Conservation (phyloP, 53 echinoderm and acorn worm genomes). For the Henricia sp. region DNA sequence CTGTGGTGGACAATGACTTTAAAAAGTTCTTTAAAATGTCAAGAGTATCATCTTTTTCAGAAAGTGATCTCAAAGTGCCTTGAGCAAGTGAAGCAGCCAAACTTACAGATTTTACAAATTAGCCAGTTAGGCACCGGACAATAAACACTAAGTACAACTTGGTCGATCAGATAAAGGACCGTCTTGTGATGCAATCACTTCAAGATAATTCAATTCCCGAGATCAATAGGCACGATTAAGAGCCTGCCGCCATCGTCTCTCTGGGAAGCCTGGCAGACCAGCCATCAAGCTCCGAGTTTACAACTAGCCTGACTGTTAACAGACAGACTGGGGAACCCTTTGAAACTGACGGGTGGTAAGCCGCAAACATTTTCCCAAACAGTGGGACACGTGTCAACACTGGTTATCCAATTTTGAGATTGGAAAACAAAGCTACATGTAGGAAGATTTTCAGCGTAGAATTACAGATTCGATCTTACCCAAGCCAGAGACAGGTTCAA, state of each 20-base stretch:
- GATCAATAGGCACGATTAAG: constrained; percentile 14
- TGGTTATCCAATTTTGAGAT: constrained; percentile 34
- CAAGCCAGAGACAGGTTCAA: constrained; percentile 11
- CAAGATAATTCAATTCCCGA: constrained; percentile 23
- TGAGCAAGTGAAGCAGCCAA: too few relatives aligned
- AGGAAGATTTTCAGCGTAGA: constrained; percentile 17
- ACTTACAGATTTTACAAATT: neutral
- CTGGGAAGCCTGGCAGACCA: constrained; percentile 19
- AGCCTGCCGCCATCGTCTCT: constrained; percentile 26
- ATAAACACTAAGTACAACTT: neutral
- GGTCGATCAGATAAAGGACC: neutral
- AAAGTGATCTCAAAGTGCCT: too few relatives aligned
- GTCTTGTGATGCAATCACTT: constrained; percentile 29
- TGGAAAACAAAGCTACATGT: neutral
- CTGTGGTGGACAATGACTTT: too few relatives aligned
- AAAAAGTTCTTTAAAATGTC: too few relatives aligned
- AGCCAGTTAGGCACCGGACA: neutral
- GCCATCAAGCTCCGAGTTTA: constrained; percentile 20
- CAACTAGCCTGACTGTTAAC: neutral
- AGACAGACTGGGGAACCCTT: neutral
- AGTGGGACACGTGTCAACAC: constrained; percentile 50
- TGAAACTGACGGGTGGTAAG: neutral
- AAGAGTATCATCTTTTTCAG: too few relatives aligned
- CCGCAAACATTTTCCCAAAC: constrained; percentile 37
- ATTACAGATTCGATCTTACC: neutral